Percentiles rank a stretch among this genome's conserved stretches.
Evolutionary conservation across 1,140 invertebrate species (phyloP).

Genomic region (Nephila pilipes): DNA sequence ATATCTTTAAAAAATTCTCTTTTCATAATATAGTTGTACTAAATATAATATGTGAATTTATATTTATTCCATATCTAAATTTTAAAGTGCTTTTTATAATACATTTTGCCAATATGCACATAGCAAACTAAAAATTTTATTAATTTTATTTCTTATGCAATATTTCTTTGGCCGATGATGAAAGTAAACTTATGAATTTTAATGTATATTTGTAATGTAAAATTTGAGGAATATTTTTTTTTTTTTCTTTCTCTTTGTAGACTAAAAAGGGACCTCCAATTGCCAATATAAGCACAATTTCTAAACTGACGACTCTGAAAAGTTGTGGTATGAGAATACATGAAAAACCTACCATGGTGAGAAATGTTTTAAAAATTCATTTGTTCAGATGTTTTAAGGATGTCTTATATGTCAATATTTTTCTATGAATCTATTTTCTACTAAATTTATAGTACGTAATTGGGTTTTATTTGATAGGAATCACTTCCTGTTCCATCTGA

Average conservation of each 20-base stretch:
- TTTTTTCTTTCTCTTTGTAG: conserved; percentile 42
- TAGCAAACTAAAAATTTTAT: no score
- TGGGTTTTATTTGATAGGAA: neutral
- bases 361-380: no score
- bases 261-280: conserved; percentile 63
- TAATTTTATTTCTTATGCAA: no score
- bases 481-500: conserved; percentile 30
- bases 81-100: no score
- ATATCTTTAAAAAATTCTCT: no score
- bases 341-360: conserved; percentile 41
- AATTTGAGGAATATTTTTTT: neutral
- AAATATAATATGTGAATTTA: no score
- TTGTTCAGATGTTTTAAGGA: no score
- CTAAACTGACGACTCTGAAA: conserved; percentile 63
- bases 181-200: neutral
- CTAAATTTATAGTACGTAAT: neutral
- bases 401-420: neutral
- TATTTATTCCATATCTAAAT: no score
- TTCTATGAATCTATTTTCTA: neutral
- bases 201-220: neutral
- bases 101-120: no score
- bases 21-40: no score
- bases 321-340: conserved; percentile 41
- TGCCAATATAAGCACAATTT: conserved; percentile 63
- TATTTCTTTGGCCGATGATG: no score